Conservation (phyloP, 2,888 invertebrate species). For the Fragum sueziense region DNA sequence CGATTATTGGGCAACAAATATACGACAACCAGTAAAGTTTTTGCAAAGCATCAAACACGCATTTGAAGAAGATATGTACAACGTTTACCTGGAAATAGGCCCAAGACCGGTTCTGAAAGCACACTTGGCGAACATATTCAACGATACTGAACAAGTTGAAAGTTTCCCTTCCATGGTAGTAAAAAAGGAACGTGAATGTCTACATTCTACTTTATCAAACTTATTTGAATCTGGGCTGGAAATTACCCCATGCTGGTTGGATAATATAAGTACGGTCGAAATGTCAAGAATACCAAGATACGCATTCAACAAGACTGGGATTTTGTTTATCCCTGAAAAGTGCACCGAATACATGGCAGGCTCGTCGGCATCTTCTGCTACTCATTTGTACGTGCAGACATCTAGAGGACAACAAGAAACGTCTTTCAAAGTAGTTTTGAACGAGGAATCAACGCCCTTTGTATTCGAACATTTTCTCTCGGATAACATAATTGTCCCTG, state of each 20-base stretch:
- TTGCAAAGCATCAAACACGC: conserved; percentile 55
- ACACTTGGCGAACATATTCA: conserved; percentile 10
- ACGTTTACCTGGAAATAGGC: conserved; percentile 70
- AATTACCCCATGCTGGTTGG: background rate
- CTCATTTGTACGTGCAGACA: background rate
- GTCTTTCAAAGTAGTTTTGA: background rate
- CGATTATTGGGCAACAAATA: conserved; percentile 69
- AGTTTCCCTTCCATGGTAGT: conserved; percentile 10
- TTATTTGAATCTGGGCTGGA: conserved; percentile 21
- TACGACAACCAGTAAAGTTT: conserved; percentile 65
- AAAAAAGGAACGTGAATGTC: background rate
- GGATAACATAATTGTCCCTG: background rate
- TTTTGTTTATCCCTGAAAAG: too few species aligned
- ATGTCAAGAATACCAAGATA: conserved; percentile 27
- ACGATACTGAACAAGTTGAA: background rate
- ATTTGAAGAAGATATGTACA: conserved; percentile 24
- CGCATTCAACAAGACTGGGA: conserved; percentile 16
- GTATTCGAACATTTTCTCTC: background rate
- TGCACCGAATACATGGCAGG: too few species aligned
- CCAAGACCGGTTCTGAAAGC: conserved; percentile 62
- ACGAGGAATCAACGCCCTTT: background rate
- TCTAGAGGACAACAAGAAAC: background rate
- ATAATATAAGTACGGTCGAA: too few species aligned
- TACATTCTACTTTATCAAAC: background rate
- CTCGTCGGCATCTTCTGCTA: too few species aligned